These are phyloP conservation scores for Erpetoichthys calabaricus DNA, from an alignment of 2,797 vertebrate genomes.

Conservation along the genomic window DNA sequence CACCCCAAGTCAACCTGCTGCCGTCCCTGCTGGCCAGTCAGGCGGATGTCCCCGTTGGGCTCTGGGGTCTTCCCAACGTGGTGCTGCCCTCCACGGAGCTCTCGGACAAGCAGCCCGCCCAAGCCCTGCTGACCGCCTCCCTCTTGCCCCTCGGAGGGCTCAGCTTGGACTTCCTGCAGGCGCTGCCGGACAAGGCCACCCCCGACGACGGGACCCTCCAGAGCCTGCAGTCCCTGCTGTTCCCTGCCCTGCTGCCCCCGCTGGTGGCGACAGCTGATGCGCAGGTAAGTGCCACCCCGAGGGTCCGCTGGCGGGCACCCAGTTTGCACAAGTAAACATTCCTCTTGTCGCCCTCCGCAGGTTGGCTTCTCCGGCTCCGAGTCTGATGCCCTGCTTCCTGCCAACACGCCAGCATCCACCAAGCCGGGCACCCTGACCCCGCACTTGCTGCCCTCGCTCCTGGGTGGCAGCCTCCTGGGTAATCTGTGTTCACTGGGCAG, in stretches of 20 bases:
- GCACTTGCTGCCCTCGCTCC: conserved; percentile 57
- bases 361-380: conserved; percentile 27
- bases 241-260: conserved; percentile 42
- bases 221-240: conserved; percentile 43
- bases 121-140: conserved; percentile 44
- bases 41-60: conserved; percentile 37
- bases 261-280: conserved; percentile 35
- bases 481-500: background rate
- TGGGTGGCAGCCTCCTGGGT: conserved; percentile 62
- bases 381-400: conserved; percentile 23
- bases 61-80: conserved; percentile 36
- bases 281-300: conserved; percentile 51
- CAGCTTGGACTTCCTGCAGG: conserved; percentile 50
- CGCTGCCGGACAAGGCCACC: conserved; percentile 46
- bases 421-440: conserved; percentile 52
- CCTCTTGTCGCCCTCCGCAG: conserved; percentile 6
- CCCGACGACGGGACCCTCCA: conserved; percentile 43
- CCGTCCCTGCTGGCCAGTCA: conserved; percentile 38
- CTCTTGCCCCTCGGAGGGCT: conserved; percentile 42
- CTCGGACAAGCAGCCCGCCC: conserved; percentile 25
- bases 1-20: conserved; percentile 45
- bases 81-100: conserved; percentile 31
- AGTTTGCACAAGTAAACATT: background rate
- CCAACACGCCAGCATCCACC: conserved; percentile 25
- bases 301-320: conserved; percentile 26